Evolutionary conservation across 2,888 invertebrate species (phyloP).

Genomic region (Hermaeophaga mercurialis): DNA sequence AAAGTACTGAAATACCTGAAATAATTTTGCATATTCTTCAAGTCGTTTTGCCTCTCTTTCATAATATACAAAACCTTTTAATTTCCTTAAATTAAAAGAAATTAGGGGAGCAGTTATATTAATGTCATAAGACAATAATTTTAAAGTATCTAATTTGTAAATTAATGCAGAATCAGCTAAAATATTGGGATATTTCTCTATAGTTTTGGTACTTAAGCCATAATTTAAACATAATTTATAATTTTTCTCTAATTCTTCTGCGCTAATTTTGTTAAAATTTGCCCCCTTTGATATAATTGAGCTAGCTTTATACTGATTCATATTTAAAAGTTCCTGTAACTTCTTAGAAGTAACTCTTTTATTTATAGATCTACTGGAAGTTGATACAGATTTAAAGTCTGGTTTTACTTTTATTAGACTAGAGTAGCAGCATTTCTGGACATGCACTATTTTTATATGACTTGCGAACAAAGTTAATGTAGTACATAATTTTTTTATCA

Average conservation of each 20-base stretch:
- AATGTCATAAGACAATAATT: constrained; percentile 43
- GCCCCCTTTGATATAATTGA: constrained; percentile 39
- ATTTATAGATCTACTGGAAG: background rate
- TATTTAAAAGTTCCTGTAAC: constrained; percentile 36
- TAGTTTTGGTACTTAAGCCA: constrained; percentile 39
- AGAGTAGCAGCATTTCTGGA: too few relatives aligned
- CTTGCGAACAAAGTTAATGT: too few relatives aligned
- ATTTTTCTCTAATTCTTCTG: constrained; percentile 40
- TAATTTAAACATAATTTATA: constrained; percentile 40
- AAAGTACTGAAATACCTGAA: constrained; percentile 46
- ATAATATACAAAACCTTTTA: constrained; percentile 35
- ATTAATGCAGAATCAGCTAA: constrained; percentile 41
- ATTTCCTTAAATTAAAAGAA: constrained; percentile 29
- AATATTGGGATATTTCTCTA: constrained; percentile 47
- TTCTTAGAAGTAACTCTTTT: constrained; percentile 33
- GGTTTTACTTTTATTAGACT: too few relatives aligned
- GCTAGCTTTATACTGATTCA: constrained; percentile 33
- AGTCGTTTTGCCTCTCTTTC: constrained; percentile 36
- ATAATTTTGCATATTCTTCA: constrained; percentile 38
- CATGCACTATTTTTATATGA: too few relatives aligned
- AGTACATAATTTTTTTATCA: too few relatives aligned
- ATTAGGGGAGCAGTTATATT: constrained; percentile 45
- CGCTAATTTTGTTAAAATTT: constrained; percentile 35
- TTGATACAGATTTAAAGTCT: background rate
- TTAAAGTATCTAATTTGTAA: constrained; percentile 43